Base-by-base conservation (phyloP, 2,113 vertebrate species). In the Urocynchramus pylzowi region DNA sequence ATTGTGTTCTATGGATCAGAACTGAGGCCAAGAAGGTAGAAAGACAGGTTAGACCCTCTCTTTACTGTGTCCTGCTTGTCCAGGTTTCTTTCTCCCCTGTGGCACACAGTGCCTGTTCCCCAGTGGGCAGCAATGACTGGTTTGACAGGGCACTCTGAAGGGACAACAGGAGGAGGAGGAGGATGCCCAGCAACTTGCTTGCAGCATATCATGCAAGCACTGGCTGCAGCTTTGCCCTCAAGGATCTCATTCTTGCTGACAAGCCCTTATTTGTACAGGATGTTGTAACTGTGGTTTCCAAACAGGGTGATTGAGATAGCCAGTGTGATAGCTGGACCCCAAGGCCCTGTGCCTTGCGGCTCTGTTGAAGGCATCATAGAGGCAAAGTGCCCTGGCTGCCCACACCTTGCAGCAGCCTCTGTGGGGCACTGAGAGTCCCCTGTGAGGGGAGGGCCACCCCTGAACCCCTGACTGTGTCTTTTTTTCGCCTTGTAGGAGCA, bases 171-270 rank as follows among this genome's bases (percentile, higher is more conserved):
- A 56, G 7, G 22, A 69, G 21, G 35, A 76, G 22, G 19, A 33
- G 53, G n/a, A 78, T 33, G 50, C 12, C n/a, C 37, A 57, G 10
- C 15, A 80, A 23, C 20, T 70, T 60, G 26, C 31, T 75, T 76
- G 54, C 26, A 70, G 54, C 35, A 33, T 8, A 19, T 17, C 13
- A 4, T 45, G 33, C 41, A n/a, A 61, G 17, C 2, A 4, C 37
- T 41, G 21, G 9, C 52, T 84, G 64, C 56, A 78, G 23, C 33
- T 93, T 59, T 93, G 61, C 56, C 77, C 84, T 84, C 14, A 60
- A 84, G 86, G 74, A 75, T 53, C 47, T 84, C 41, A 44, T 64
- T 90, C 39, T 69, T 91, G 41, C 37, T 76, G 64, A 75, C 57
- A 92, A 81, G 45, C 37, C 3, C 26, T 64, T 71, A 44, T 83